These are phyloP conservation scores for Ctenicera cuprea DNA, from an alignment of 2,888 invertebrate genomes.

Conservation along the genomic window DNA sequence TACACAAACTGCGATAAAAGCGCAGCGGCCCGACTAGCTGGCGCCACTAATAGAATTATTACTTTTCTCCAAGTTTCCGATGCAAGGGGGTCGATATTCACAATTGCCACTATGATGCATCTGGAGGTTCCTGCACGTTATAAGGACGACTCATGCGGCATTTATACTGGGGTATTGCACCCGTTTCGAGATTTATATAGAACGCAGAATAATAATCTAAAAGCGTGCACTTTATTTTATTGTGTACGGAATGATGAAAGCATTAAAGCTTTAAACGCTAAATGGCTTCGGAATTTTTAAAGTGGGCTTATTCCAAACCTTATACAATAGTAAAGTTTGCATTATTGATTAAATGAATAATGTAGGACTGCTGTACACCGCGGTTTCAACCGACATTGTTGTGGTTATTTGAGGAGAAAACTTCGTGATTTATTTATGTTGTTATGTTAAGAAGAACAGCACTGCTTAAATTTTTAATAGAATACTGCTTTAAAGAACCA, in stretches of 20 bases:
- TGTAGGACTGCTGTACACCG: neutral
- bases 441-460: too few relatives aligned
- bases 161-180: conserved; percentile 34
- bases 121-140: conserved; percentile 42
- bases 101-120: conserved; percentile 45
- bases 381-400: too few relatives aligned
- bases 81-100: conserved; percentile 45
- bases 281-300: conserved; percentile 1
- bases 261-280: neutral
- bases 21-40: conserved; percentile 48
- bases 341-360: conserved; percentile 7
- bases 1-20: conserved; percentile 50
- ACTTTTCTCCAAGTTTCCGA: conserved; percentile 46
- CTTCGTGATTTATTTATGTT: neutral
- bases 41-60: conserved; percentile 54
- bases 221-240: conserved; percentile 34
- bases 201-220: conserved; percentile 33
- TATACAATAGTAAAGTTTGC: neutral
- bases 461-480: too few relatives aligned
- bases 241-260: conserved; percentile 5
- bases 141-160: conserved; percentile 33
- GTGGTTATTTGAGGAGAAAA: too few relatives aligned
- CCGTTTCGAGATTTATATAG: conserved; percentile 23
- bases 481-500: too few relatives aligned
- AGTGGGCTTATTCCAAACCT: conserved; percentile 7